Evolutionary conservation across 2,113 vertebrate species (phyloP).

Genomic region (Istiophorus platypterus): DNA sequence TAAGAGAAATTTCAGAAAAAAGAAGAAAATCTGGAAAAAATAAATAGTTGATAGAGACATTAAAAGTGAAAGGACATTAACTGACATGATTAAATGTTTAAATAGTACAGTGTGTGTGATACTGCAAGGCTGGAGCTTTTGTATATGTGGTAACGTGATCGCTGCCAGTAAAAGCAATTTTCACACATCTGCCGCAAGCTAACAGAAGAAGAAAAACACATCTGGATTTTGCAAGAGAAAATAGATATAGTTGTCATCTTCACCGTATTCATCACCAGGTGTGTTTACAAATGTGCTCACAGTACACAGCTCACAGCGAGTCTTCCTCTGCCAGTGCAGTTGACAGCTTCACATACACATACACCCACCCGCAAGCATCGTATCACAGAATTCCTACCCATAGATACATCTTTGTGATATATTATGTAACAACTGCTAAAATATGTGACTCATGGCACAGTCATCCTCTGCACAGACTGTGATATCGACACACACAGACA

Average conservation of each 20-base stretch:
- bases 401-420: constrained; percentile 70
- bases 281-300: constrained; percentile 79
- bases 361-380: constrained; percentile 60
- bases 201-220: constrained; percentile 38
- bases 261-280: constrained; percentile 68
- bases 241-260: constrained; percentile 65
- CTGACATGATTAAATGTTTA: neutral
- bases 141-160: constrained; percentile 8
- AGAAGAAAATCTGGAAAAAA: neutral
- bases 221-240: constrained; percentile 75
- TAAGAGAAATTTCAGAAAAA: neutral
- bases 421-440: constrained; percentile 70
- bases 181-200: constrained; percentile 14
- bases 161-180: constrained; percentile 17
- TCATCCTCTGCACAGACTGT: constrained; percentile 50
- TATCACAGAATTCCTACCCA: constrained; percentile 63
- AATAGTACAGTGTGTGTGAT: neutral
- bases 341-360: constrained; percentile 60
- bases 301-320: constrained; percentile 59
- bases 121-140: constrained; percentile 1
- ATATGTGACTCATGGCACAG: constrained; percentile 63
- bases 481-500: constrained; percentile 51
- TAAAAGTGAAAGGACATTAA: neutral
- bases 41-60: neutral
- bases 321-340: constrained; percentile 38